These are phyloP conservation scores for Junonia oenone DNA, from an alignment of 2,888 invertebrate species.

Conservation along the genomic window DNA sequence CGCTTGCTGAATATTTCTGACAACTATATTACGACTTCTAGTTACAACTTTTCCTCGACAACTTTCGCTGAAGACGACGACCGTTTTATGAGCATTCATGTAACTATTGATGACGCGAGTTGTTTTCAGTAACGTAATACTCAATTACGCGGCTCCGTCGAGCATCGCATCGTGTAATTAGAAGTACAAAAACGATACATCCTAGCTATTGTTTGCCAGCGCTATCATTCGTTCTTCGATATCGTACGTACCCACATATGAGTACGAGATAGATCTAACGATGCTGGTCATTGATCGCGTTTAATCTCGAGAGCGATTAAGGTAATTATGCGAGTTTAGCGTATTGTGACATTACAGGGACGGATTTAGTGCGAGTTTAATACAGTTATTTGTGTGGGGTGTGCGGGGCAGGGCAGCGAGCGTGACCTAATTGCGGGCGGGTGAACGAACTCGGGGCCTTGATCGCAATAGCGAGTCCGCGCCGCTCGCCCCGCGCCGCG, in stretches of 20 bases:
- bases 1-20: background rate
- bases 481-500: slow-evolving; percentile 19
- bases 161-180: background rate
- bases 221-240: background rate
- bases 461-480: slow-evolving; percentile 68
- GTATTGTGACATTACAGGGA: slow-evolving; percentile 63
- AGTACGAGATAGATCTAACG: slow-evolving; percentile 3
- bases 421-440: slow-evolving; percentile 71
- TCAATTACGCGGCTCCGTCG: background rate
- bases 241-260: background rate
- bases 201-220: background rate
- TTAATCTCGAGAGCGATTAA: slow-evolving; percentile 18
- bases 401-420: slow-evolving; percentile 54
- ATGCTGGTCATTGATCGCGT: slow-evolving; percentile 18
- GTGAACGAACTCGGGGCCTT: slow-evolving; percentile 78
- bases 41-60: slow-evolving; percentile 36
- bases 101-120: slow-evolving; percentile 1
- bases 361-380: slow-evolving; percentile 62
- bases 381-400: slow-evolving; percentile 65
- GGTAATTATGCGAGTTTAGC: slow-evolving; percentile 30
- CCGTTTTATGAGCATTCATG: slow-evolving; percentile 30
- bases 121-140: slow-evolving; percentile 3
- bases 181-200: background rate
- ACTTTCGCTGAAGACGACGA: slow-evolving; percentile 40
- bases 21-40: slow-evolving; percentile 10